Conservation (phyloP, 2,113 vertebrate genomes). For the Urocynchramus pylzowi region DNA sequence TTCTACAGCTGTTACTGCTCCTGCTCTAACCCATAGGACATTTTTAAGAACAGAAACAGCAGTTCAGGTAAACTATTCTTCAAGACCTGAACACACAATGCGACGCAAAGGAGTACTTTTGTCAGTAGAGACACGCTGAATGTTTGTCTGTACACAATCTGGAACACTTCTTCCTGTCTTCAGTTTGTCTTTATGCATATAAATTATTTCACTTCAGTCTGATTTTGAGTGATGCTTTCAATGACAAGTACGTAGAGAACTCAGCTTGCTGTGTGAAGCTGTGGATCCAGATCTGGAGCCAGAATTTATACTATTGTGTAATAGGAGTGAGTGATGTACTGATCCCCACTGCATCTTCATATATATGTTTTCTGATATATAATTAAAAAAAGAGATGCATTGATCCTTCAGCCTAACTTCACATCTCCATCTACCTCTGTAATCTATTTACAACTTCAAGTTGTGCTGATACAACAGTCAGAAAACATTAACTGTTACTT, state of each 20-base stretch:
- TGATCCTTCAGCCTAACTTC: background rate
- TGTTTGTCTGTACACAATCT: too few relatives aligned
- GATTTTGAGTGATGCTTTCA: background rate
- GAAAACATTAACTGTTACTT: background rate
- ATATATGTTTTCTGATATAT: background rate
- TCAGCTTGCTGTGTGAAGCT: background rate
- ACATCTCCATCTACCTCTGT: background rate
- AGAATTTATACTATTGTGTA: background rate
- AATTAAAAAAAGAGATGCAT: background rate
- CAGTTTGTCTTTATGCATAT: background rate
- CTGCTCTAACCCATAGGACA: background rate
- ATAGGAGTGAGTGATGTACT: background rate
- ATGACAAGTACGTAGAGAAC: background rate
- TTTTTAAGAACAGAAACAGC: background rate
- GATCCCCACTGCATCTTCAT: background rate
- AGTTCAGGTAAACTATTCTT: background rate
- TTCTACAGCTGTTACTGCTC: background rate
- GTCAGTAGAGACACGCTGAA: background rate
- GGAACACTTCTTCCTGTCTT: background rate
- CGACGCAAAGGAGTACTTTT: background rate
- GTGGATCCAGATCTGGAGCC: background rate
- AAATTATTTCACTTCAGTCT: background rate
- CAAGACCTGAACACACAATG: background rate
- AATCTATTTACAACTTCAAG: background rate
- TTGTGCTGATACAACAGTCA: background rate